A percentile compares a stretch with the other conserved stretches of the same genome.
Conservation (phyloP, 2,797 vertebrate genomes). For the Crocodylus rhombifer region DNA sequence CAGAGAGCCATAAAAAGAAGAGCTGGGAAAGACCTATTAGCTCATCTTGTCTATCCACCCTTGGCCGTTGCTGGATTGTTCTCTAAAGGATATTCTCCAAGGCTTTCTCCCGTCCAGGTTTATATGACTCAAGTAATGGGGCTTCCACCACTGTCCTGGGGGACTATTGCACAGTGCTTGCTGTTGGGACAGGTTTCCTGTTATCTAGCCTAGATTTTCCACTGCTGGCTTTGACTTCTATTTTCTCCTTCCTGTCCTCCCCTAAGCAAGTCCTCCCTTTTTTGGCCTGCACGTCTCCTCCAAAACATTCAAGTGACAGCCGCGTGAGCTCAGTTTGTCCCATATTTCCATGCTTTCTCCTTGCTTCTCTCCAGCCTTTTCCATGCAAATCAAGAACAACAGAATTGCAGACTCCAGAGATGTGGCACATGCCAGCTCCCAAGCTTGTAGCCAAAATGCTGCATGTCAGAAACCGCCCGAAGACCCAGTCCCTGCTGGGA, state of each 20-base stretch:
- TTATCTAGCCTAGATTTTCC: neutral
- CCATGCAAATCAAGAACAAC: neutral
- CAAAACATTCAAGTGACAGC: neutral
- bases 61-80: conserved; percentile 14
- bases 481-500: neutral
- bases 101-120: neutral
- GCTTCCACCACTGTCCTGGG: conserved; percentile 22
- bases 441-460: neutral
- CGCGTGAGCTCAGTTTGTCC: neutral
- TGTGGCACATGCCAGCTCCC: neutral
- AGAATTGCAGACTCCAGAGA: neutral
- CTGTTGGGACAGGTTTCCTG: neutral
- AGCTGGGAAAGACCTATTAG: conserved; percentile 34
- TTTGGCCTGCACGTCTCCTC: neutral
- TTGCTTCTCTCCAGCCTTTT: too few relatives aligned
- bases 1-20: neutral
- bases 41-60: conserved; percentile 11
- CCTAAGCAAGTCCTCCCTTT: neutral
- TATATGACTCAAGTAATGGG: neutral
- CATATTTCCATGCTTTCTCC: neutral
- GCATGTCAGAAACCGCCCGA: accelerated
- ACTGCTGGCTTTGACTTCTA: neutral
- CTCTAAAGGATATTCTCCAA: neutral
- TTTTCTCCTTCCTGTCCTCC: neutral
- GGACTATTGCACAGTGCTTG: neutral